A percentile compares a stretch with the other conserved stretches of the same genome.
phyloP scores from a whole-genome alignment of 2,888 invertebrate genomes.

The Yponomeuta malinellus region DNA sequence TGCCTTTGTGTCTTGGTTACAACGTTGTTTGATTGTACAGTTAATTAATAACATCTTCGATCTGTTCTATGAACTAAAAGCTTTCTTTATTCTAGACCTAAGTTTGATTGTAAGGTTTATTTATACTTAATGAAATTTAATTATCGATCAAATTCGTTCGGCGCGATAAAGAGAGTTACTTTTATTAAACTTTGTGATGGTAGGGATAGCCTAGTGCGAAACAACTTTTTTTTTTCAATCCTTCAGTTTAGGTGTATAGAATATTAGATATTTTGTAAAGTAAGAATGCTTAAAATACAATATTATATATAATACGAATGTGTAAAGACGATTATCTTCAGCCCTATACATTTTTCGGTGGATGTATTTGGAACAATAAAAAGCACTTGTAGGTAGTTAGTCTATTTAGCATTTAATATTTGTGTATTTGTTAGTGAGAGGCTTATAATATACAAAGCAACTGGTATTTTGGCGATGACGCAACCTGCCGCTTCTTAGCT shows the following conservation, averaged over 20 bases:
- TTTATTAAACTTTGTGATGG: slow-evolving; percentile 33
- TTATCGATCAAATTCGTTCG: slow-evolving; percentile 37
- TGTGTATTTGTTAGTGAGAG: slow-evolving; percentile 41
- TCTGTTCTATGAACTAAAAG: slow-evolving; percentile 8
- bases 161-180: slow-evolving; percentile 20
- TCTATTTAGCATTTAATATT: slow-evolving; percentile 52
- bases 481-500: background rate
- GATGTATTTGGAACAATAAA: slow-evolving; percentile 14
- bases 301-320: slow-evolving; percentile 27
- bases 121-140: slow-evolving; percentile 24
- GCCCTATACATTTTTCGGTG: slow-evolving; percentile 10
- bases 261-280: slow-evolving; percentile 32
- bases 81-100: slow-evolving; percentile 23
- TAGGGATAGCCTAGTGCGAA: slow-evolving; percentile 29
- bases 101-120: slow-evolving; percentile 32
- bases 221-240: slow-evolving; percentile 25
- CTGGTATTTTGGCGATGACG: slow-evolving; percentile 9
- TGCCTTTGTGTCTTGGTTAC: background rate
- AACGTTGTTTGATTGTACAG: slow-evolving; percentile 5
- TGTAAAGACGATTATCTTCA: slow-evolving; percentile 33
- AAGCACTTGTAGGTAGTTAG: slow-evolving; percentile 40
- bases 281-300: slow-evolving; percentile 35
- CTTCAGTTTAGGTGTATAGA: slow-evolving; percentile 37
- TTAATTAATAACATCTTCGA: background rate
- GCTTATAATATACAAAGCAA: slow-evolving; percentile 33